phyloP scores from a whole-genome alignment of 1,140 invertebrate genomes.

The Vanessa tameamea region DNA sequence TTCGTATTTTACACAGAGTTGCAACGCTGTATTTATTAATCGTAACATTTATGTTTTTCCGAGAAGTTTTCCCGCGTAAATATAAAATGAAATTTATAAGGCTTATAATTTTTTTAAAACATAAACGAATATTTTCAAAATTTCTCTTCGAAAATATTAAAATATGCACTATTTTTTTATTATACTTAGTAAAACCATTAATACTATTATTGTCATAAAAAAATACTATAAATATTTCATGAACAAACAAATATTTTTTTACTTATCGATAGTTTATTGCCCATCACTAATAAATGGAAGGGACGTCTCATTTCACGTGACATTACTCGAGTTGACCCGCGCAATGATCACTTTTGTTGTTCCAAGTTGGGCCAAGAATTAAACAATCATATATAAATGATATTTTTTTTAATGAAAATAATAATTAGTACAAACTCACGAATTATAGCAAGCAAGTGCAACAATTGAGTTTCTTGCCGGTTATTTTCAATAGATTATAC shows the following conservation, averaged over 20 bases:
- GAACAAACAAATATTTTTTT: neutral
- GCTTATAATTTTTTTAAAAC: too few relatives aligned
- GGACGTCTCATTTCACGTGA: constrained; percentile 65
- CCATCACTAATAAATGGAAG: constrained; percentile 48
- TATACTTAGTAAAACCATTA: too few relatives aligned
- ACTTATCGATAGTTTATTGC: neutral
- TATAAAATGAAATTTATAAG: neutral
- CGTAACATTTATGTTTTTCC: neutral
- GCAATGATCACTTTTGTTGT: constrained; percentile 42
- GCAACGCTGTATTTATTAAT: constrained; percentile 6
- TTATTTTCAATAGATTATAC: too few relatives aligned
- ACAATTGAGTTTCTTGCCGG: too few relatives aligned
- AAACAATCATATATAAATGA: neutral
- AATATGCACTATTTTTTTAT: too few relatives aligned
- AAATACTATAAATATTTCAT: too few relatives aligned
- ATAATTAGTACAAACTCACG: too few relatives aligned
- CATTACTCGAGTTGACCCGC: constrained; percentile 61
- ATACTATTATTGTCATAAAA: too few relatives aligned
- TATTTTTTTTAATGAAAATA: too few relatives aligned
- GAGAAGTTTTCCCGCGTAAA: neutral
- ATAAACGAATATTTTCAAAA: too few relatives aligned
- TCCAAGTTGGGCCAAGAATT: constrained; percentile 16
- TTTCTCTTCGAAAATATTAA: too few relatives aligned
- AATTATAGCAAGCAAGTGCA: too few relatives aligned
- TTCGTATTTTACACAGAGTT: neutral